A percentile compares a stretch with the other conserved stretches of the same genome.
Conservation (phyloP, 2,888 invertebrate species). For the Lasioglossum oenotherae region DNA sequence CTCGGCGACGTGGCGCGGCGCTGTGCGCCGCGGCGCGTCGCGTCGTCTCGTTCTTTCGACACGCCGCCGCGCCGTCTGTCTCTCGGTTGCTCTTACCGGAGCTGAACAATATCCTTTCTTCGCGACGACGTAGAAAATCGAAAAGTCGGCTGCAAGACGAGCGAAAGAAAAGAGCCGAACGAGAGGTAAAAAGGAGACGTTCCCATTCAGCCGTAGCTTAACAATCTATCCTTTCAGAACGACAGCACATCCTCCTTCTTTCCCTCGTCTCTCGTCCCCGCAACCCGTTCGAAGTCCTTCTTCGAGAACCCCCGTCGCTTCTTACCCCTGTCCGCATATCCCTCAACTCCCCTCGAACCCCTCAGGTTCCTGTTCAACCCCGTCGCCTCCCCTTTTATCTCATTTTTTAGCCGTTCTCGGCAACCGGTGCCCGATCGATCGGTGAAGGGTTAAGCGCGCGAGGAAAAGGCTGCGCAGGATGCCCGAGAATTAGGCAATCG, state of each 20-base stretch:
- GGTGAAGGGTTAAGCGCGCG: slow-evolving; percentile 64
- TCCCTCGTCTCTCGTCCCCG: slow-evolving; percentile 24
- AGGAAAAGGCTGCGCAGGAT: slow-evolving; percentile 51
- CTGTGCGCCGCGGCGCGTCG: not conserved
- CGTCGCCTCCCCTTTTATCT: slow-evolving; percentile 48
- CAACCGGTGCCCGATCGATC: slow-evolving; percentile 52
- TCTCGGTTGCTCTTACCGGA: slow-evolving; percentile 36
- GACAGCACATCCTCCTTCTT: slow-evolving; percentile 70
- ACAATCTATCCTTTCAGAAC: slow-evolving; percentile 79
- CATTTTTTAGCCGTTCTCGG: slow-evolving; percentile 44
- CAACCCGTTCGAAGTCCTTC: slow-evolving; percentile 45
- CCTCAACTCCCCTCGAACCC: not conserved
- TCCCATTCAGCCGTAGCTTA: slow-evolving; percentile 78
- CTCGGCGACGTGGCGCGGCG: slow-evolving; percentile 53
- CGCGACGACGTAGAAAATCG: slow-evolving; percentile 78
- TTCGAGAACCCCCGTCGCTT: slow-evolving; percentile 43
- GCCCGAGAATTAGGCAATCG: slow-evolving; percentile 48
- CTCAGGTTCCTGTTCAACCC: slow-evolving; percentile 20
- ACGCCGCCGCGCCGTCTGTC: slow-evolving; percentile 25
- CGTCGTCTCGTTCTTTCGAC: not conserved
- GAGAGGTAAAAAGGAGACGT: slow-evolving; percentile 75
- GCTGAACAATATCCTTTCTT: slow-evolving; percentile 81
- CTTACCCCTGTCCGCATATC: slow-evolving; percentile 27
- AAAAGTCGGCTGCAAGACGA: slow-evolving; percentile 76
- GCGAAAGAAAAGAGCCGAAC: slow-evolving; percentile 73